phyloP scores from a whole-genome alignment of 2,113 vertebrate species.

The Mastomys coucha region DNA sequence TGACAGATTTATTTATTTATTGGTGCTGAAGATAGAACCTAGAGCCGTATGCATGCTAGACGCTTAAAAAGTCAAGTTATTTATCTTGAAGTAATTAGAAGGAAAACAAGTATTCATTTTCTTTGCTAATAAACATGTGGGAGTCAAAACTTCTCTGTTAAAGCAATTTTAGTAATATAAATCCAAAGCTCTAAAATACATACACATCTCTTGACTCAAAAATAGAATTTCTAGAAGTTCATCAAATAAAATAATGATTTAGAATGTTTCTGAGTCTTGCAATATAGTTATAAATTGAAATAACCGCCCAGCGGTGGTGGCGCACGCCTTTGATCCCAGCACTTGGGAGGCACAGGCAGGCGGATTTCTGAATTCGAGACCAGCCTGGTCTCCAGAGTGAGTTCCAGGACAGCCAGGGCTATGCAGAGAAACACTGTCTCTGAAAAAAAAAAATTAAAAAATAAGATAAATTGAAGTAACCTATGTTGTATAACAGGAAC shows the following conservation, averaged over 20 bases:
- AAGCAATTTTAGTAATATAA: constrained; percentile 2
- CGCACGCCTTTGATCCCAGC: no score
- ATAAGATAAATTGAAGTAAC: constrained; percentile 28
- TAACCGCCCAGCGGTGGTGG: neutral
- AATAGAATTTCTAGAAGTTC: constrained; percentile 1
- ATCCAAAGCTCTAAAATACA: constrained; percentile 16
- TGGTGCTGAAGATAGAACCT: neutral
- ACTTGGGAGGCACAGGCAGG: no score
- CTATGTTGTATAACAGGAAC: neutral
- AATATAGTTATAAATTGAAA: constrained; percentile 52
- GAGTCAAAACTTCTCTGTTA: neutral
- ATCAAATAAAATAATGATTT: neutral
- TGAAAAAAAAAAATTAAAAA: no score
- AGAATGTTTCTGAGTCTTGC: constrained; percentile 27
- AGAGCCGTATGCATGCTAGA: neutral
- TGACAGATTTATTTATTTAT: neutral
- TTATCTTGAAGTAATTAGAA: neutral
- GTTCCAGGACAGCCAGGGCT: no score
- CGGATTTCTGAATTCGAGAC: no score
- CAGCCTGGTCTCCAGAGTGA: no score
- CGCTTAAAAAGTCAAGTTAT: neutral
- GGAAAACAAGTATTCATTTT: constrained; percentile 44
- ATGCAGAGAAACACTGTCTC: no score
- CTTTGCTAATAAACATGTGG: neutral
- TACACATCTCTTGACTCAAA: neutral